Evolutionary conservation across 2,797 vertebrate species (phyloP).

Genomic region (Sebastiscus tertius): DNA sequence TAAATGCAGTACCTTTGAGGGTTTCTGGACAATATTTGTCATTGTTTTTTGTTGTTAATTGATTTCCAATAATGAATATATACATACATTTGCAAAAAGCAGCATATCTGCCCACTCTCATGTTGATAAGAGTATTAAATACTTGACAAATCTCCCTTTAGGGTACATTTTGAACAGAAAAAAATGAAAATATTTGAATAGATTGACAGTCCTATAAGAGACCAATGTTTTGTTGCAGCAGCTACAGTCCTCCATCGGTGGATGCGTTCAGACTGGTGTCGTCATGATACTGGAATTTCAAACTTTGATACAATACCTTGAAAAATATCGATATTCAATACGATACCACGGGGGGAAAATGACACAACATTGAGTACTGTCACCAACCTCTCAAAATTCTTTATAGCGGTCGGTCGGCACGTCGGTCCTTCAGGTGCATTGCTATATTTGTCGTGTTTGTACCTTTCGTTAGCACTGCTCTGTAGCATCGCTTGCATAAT

Average conservation of each 20-base stretch:
- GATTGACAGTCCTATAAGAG: neutral
- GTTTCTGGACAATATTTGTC: too few relatives aligned
- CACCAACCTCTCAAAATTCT: neutral
- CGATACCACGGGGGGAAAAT: too few relatives aligned
- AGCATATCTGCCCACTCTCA: too few relatives aligned
- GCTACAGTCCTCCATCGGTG: neutral
- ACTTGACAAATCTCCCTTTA: too few relatives aligned
- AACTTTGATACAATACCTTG: neutral
- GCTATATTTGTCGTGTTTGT: neutral
- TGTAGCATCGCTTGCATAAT: neutral
- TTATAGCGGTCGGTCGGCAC: neutral
- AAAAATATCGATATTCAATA: neutral
- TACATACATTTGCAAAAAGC: too few relatives aligned
- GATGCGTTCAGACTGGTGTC: neutral
- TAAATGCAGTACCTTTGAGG: too few relatives aligned
- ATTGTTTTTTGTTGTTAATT: too few relatives aligned
- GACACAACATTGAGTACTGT: neutral
- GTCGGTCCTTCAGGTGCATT: neutral
- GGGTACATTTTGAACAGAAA: too few relatives aligned
- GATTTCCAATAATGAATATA: too few relatives aligned
- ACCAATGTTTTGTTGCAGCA: neutral
- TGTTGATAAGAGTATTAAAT: too few relatives aligned
- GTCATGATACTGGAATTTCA: too few relatives aligned
- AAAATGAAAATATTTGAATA: too few relatives aligned
- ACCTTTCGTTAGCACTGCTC: neutral